Conservation (phyloP, 2,888 invertebrate species). For the Apomyelois bistriatella region DNA sequence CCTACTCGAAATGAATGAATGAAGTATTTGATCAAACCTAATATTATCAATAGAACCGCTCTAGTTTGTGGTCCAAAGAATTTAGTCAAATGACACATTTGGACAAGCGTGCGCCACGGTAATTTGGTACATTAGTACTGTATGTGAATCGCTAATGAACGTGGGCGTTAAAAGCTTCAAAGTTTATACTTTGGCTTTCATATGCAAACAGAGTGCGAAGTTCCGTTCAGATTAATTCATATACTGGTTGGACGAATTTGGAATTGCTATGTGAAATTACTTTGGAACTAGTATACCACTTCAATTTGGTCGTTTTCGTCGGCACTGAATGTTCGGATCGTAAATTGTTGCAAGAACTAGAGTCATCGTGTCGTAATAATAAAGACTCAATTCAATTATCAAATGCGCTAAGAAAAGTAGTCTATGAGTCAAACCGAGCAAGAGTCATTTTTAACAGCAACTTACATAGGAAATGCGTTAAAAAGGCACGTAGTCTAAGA, state of each 20-base stretch:
- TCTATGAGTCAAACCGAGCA: too few species aligned
- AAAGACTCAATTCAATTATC: too few species aligned
- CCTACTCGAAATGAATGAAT: too few species aligned
- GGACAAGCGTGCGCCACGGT: background rate
- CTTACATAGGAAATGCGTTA: too few species aligned
- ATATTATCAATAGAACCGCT: background rate
- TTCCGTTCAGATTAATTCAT: constrained; percentile 4
- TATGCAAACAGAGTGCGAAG: constrained; percentile 14
- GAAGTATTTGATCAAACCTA: too few species aligned
- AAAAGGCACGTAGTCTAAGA: too few species aligned
- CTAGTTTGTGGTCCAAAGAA: background rate
- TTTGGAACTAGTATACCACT: background rate
- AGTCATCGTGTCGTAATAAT: too few species aligned
- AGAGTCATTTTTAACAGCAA: too few species aligned
- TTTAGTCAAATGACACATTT: constrained; percentile 1
- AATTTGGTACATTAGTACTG: constrained; percentile 9
- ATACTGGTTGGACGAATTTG: background rate
- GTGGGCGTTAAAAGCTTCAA: constrained; percentile 13
- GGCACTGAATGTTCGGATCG: too few species aligned
- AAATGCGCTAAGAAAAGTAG: too few species aligned
- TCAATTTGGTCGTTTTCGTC: too few species aligned
- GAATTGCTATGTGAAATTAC: background rate
- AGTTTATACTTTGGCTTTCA: constrained; percentile 12
- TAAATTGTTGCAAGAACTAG: too few species aligned
- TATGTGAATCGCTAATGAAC: constrained; percentile 15